These are phyloP conservation scores for Eucidaris tribuloides DNA, from an alignment of 35 echinoderm and acorn worm genomes.

Conservation along the genomic window DNA sequence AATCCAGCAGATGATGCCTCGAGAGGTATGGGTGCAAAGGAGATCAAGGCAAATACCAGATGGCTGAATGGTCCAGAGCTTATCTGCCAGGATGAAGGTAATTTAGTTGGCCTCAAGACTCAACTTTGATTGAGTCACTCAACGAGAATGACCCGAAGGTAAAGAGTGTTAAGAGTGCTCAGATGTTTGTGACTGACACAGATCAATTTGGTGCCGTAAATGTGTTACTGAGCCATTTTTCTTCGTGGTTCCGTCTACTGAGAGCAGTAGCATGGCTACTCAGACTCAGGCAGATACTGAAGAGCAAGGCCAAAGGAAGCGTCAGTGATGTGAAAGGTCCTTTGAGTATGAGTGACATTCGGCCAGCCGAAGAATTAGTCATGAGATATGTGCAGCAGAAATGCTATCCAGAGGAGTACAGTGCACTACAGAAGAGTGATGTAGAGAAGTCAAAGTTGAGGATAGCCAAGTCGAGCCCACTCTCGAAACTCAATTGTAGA, in stretches of 20 bases:
- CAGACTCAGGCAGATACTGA: background rate
- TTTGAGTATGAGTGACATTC: no score
- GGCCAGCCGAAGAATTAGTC: no score
- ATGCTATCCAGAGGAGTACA: no score
- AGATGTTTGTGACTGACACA: background rate
- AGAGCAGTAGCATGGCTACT: constrained; percentile 15
- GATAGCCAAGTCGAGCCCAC: background rate
- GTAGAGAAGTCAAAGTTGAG: no score
- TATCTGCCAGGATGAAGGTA: background rate
- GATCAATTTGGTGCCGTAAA: background rate
- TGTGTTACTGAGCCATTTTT: background rate
- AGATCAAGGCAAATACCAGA: background rate
- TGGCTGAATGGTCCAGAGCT: constrained; percentile 20
- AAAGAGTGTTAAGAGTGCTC: no score
- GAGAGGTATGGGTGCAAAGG: background rate
- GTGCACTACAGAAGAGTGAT: no score
- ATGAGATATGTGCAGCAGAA: no score
- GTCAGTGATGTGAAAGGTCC: no score
- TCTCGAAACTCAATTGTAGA: background rate
- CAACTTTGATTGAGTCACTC: no score
- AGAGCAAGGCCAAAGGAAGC: background rate
- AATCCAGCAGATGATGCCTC: constrained; percentile 69
- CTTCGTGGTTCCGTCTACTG: background rate
- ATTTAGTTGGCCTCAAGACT: constrained; percentile 16
- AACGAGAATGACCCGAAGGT: no score